Conservation (phyloP, 1,140 invertebrate genomes). For the Cotesia typhae region DNA sequence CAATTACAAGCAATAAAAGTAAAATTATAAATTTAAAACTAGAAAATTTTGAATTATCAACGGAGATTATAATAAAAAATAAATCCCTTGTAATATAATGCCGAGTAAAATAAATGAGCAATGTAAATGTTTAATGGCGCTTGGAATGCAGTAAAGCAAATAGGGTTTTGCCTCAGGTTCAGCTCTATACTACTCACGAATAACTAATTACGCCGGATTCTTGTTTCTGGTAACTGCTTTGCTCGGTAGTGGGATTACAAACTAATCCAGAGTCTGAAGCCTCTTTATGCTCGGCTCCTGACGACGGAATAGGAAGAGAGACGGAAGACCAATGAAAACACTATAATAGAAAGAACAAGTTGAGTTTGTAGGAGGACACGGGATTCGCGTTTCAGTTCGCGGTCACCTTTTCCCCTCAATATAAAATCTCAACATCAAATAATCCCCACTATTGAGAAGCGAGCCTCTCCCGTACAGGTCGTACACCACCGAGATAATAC, state of each 20-base stretch:
- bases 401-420: slow-evolving; percentile 48
- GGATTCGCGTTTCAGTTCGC: slow-evolving; percentile 48
- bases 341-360: too few species aligned
- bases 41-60: too few species aligned
- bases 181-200: slow-evolving; percentile 43
- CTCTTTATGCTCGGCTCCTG: slow-evolving; percentile 4
- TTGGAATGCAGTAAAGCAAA: slow-evolving; percentile 63
- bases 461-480: too few species aligned
- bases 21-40: too few species aligned
- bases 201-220: slow-evolving; percentile 66
- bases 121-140: slow-evolving; percentile 53
- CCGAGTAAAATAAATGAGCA: slow-evolving; percentile 7
- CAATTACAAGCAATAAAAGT: too few species aligned
- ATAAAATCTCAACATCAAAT: neutral
- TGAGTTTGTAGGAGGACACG: slow-evolving; percentile 59
- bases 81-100: slow-evolving; percentile 31
- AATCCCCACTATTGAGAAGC: slow-evolving; percentile 8
- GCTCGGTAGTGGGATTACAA: slow-evolving; percentile 55
- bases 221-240: slow-evolving; percentile 59
- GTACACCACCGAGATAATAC: too few species aligned
- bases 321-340: too few species aligned
- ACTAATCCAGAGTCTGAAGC: slow-evolving; percentile 56
- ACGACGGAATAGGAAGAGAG: too few species aligned
- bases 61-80: too few species aligned
- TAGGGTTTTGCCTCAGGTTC: slow-evolving; percentile 50